Evolutionary conservation across 2,888 invertebrate species (phyloP), one percentile per base, ranked within the genome.

Genomic region (Platycheirus rosarum): DNA sequence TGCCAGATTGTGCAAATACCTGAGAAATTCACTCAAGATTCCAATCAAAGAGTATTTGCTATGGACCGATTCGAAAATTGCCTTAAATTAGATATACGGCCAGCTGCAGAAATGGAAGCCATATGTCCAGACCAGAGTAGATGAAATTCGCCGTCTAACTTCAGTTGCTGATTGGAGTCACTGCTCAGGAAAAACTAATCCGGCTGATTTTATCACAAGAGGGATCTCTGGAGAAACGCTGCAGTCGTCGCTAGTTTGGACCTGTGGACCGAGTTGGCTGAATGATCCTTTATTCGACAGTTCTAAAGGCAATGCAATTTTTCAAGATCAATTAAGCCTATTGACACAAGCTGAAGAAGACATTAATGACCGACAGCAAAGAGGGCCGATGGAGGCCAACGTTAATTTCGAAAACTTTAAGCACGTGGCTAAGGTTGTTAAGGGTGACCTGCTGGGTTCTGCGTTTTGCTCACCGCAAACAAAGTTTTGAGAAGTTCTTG

Each of bases 41-140:
- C 7, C 29, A 1, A 29, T 70, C 8, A 14, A 44, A 20, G n/a
- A 55, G 9, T 55, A 11, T 35, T 5, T 23, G 2, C 1, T 78
- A 2, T 71, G 49, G 51, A 57, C 71, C 14, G 53, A 78, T 11
- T 78, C 71, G 0, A 71, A 71, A 20, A 78, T 71, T 8, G 26
- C 66, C 0, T 42, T 68, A 0, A 42, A 60, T 18, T 78, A 60
- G 78, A 71, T 71, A 7, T 35, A 51, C 8, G 71, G 69, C n/a
- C 26, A 55, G 9, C 6, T 57, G 32, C 42, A 65, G 5, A 48
- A 18, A 42, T 77, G 70, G 70, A 77, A 77, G 23, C 70, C 65
- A n/a, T 77, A 71, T 20, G 62, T 68, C 9, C 48, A 48, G 35
- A 40, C 32, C 51, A 49, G 60, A 53, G 68, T 75, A 1, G 42